Conservation (phyloP, 2,888 invertebrate genomes). For the Napeogenes sylphis region DNA sequence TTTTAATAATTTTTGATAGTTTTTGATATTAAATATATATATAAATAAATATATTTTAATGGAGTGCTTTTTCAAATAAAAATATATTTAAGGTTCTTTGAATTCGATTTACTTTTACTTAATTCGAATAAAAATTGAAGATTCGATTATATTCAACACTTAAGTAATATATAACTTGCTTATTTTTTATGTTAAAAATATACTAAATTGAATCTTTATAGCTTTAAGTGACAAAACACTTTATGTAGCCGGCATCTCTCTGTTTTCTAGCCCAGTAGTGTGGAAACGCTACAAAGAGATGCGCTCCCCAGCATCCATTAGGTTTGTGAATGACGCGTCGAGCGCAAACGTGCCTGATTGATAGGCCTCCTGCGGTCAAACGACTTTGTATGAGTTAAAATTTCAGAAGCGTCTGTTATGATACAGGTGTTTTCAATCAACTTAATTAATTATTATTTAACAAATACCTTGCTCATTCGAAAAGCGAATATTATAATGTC, state of each 20-base stretch:
- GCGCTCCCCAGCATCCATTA: conserved; percentile 23
- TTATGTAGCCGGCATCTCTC: not conserved
- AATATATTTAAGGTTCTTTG: too few species aligned
- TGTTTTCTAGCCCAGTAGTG: conserved; percentile 23
- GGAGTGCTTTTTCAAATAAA: too few species aligned
- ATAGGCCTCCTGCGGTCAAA: conserved; percentile 27
- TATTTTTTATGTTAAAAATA: not conserved
- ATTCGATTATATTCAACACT: too few species aligned
- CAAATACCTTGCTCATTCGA: not conserved
- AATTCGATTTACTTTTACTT: too few species aligned
- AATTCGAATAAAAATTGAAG: too few species aligned
- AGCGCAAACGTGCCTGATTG: conserved; percentile 31
- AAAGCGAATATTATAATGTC: too few species aligned
- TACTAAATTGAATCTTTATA: too few species aligned
- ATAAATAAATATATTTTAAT: too few species aligned
- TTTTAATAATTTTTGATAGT: too few species aligned
- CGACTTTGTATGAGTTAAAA: conserved; percentile 12
- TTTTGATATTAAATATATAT: too few species aligned
- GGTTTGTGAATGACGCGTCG: conserved; percentile 33
- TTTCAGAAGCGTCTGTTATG: conserved; percentile 10
- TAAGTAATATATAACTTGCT: too few species aligned
- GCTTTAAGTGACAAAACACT: not conserved
- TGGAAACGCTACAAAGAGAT: conserved; percentile 26
- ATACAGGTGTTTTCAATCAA: not conserved
- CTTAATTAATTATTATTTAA: not conserved